Evolutionary conservation across 2,797 vertebrate genomes (phyloP).

Genomic region (Tragelaphus oryx): DNA sequence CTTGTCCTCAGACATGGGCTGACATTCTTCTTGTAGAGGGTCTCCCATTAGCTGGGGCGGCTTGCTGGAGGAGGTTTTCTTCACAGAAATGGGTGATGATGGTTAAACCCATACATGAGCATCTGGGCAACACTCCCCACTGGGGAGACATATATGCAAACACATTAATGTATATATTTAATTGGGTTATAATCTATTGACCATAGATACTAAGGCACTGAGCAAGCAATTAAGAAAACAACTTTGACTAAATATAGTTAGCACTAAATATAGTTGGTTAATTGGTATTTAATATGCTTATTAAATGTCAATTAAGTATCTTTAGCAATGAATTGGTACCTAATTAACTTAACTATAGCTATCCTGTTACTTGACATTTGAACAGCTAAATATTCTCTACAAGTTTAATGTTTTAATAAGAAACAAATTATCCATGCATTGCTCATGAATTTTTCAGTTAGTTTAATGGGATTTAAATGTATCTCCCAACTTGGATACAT

Average conservation of each 20-base stretch:
- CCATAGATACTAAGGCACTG: constrained; percentile 68
- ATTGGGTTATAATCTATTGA: constrained; percentile 75
- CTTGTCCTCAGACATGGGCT: neutral
- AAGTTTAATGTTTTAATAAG: constrained; percentile 83
- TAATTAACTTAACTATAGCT: constrained; percentile 80
- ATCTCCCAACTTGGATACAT: constrained; percentile 70
- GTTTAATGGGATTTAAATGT: constrained; percentile 78
- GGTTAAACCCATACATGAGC: constrained; percentile 27
- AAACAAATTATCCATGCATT: constrained; percentile 80
- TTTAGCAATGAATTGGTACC: constrained; percentile 78
- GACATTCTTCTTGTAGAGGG: neutral
- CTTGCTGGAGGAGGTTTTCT: neutral
- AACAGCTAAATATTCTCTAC: constrained; percentile 80
- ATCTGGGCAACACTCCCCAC: neutral
- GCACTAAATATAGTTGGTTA: constrained; percentile 78
- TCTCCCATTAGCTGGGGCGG: neutral
- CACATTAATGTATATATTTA: constrained; percentile 69
- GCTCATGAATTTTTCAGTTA: constrained; percentile 77
- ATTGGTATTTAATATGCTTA: constrained; percentile 79
- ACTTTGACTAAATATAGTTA: constrained; percentile 76
- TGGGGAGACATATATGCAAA: constrained; percentile 62
- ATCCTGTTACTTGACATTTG: constrained; percentile 79
- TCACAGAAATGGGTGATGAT: constrained; percentile 27
- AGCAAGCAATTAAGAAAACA: constrained; percentile 75
- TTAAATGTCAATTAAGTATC: constrained; percentile 79